Evolutionary conservation across 2,113 vertebrate genomes (phyloP), one percentile per base, ranked within the genome.

Genomic region (Hyperoodon ampullatus): DNA sequence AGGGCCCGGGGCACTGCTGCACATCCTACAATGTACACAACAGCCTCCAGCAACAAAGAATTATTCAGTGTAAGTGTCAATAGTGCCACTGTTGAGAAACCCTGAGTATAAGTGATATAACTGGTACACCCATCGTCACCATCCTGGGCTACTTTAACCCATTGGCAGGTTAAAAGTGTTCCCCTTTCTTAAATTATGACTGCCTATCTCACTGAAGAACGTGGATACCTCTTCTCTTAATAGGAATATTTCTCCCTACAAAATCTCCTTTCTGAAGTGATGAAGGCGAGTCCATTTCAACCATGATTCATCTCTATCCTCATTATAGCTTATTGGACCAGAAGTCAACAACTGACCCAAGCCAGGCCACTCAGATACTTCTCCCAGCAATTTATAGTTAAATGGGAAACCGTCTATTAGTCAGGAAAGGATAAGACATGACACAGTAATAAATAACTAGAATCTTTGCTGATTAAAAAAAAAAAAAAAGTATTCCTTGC

Each of bases 101-200:
- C 60, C 61, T 13, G 30, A 50, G 13, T 14, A 1, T 1, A 39
- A 44, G 26, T 39, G 44, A 6, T 18, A 3, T 39, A 28, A 28
- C 0, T 23, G 35, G 21, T 6, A 42, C 23, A n/a, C 14, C 8
- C 8, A 3, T 28, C 13, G 1, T 3, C 7, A n/a, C 12, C 50
- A 44, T 18, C 53, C n/a, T 33, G 50, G 77, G 16, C 33, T 30
- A 16, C 63, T 83, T 42, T 12, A 72, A 61, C 18, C 33, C 47
- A 28, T 6, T 42, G 26, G 24, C 8, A 26, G 39, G 77, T 35
- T 24, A 35, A 15, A 33, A 12, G 3, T 21, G 70, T 24, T 18
- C 42, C 26, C 24, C 15, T 82, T 66, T 16, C 42, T 68, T n/a
- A 24, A 33, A 58, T 47, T 39, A 16, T 2, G 19, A n/a, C 23